Conservation (phyloP, 2,113 vertebrate species). For the Odocoileus virginianus region DNA sequence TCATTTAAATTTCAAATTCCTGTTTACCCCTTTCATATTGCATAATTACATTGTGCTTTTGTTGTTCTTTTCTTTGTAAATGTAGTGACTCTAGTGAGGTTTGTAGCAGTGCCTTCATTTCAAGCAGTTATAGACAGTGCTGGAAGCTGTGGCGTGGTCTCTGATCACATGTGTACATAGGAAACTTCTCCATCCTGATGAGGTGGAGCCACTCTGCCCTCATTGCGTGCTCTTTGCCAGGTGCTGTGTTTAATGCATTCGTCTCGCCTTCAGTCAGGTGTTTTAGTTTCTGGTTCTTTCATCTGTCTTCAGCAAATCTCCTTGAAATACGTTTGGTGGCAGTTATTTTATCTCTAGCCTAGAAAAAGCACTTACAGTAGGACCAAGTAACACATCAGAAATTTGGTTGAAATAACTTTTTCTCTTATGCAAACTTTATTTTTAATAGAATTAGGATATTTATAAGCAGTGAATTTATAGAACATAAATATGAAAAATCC, state of each 20-base stretch:
- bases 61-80: background rate
- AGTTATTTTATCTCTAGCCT: constrained; percentile 20
- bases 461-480: background rate
- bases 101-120: constrained; percentile 13
- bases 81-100: background rate
- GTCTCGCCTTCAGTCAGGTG: background rate
- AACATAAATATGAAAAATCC: background rate
- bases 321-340: background rate
- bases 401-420: background rate
- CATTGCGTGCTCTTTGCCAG: background rate
- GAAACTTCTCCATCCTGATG: background rate
- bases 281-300: constrained; percentile 20
- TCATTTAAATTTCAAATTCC: background rate
- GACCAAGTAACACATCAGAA: constrained; percentile 19
- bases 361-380: constrained; percentile 32
- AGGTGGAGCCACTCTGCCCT: background rate
- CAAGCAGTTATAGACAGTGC: background rate
- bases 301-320: constrained; percentile 33
- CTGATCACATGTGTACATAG: background rate
- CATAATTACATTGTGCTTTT: constrained; percentile 39
- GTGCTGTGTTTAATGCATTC: background rate
- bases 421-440: background rate
- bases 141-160: background rate
- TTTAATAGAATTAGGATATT: constrained; percentile 29
- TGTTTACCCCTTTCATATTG: constrained; percentile 11